phyloP scores from a whole-genome alignment of 2,113 vertebrate species.

The Apodemus speciosus region DNA sequence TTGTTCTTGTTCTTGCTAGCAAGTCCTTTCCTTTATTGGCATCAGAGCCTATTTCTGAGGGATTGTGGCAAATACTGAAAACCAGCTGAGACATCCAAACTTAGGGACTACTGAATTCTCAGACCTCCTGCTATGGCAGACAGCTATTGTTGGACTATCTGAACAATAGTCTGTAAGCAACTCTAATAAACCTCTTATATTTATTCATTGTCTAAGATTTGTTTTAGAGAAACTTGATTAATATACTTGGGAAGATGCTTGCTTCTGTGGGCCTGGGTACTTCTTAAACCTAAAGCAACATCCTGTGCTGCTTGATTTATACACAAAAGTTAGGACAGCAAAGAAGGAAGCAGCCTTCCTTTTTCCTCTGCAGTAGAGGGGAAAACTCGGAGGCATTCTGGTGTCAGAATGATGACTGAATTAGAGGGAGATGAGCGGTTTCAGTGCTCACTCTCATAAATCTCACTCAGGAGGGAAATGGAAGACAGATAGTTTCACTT shows the following conservation, averaged over 20 bases:
- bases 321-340: constrained; percentile 19
- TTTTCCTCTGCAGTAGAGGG: constrained; percentile 39
- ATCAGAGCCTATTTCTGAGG: background rate
- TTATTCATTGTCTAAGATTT: background rate
- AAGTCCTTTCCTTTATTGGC: background rate
- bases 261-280: background rate
- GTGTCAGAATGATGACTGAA: constrained; percentile 75
- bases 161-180: background rate
- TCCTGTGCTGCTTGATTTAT: background rate
- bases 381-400: constrained; percentile 41
- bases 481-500: constrained; percentile 78
- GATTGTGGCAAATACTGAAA: background rate
- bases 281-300: background rate
- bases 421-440: constrained; percentile 74
- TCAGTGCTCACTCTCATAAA: constrained; percentile 66
- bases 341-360: constrained; percentile 39
- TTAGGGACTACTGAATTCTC: background rate
- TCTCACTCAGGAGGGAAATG: constrained; percentile 71
- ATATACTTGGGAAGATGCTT: background rate
- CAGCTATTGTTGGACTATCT: background rate
- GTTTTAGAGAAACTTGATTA: background rate
- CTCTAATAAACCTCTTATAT: background rate
- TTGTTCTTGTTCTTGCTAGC: background rate
- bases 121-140: background rate
- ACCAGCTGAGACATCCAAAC: background rate